These are phyloP conservation scores for Sphinx pinastri DNA, from an alignment of 2,888 invertebrate genomes.

Conservation along the genomic window DNA sequence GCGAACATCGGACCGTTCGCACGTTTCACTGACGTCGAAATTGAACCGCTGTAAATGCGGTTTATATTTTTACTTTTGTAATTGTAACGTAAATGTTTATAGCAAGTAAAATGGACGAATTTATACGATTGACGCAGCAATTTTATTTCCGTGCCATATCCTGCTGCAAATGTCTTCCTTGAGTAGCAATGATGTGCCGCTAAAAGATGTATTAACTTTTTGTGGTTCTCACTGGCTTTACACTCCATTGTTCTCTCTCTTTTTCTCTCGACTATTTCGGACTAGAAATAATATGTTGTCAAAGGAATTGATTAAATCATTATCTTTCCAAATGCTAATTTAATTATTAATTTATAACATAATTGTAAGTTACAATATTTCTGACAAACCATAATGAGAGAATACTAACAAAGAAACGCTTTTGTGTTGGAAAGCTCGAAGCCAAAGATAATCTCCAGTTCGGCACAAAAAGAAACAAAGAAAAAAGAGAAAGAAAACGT, in stretches of 20 bases:
- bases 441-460: too few relatives aligned
- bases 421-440: not conserved
- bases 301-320: not conserved
- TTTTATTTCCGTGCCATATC: conserved; percentile 45
- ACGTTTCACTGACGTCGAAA: conserved; percentile 55
- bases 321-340: too few relatives aligned
- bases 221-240: conserved; percentile 32
- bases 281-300: not conserved
- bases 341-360: not conserved
- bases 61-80: conserved; percentile 45
- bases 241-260: conserved; percentile 10
- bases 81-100: conserved; percentile 30
- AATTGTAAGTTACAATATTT: too few relatives aligned
- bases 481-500: not conserved
- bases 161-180: conserved; percentile 39
- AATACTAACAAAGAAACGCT: not conserved
- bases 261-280: not conserved
- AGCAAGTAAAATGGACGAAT: conserved; percentile 36
- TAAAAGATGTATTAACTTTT: conserved; percentile 37
- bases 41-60: conserved; percentile 46
- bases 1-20: conserved; percentile 59
- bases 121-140: conserved; percentile 42
- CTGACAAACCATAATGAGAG: too few relatives aligned
- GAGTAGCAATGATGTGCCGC: conserved; percentile 34
- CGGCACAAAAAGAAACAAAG: not conserved